Evolutionary conservation across 2,113 vertebrate genomes (phyloP).

Genomic region (Bos taurus): DNA sequence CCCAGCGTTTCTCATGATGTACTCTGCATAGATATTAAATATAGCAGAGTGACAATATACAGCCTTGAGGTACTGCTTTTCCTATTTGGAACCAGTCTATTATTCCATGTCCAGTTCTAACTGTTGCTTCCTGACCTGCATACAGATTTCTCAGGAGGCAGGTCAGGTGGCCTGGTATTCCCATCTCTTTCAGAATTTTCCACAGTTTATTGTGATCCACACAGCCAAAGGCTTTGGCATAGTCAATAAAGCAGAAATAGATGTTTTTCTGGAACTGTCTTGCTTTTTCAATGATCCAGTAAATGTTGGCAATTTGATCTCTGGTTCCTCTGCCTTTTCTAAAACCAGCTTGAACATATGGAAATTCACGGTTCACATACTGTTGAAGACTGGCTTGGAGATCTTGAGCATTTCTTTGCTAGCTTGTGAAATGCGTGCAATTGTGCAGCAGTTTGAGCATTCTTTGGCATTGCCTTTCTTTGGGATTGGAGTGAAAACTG

Average conservation of each 20-base stretch:
- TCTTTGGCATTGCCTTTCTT: neutral
- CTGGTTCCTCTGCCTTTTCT: neutral
- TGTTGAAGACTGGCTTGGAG: neutral
- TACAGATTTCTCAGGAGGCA: too few relatives aligned
- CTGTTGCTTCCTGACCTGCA: too few relatives aligned
- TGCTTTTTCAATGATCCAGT: neutral
- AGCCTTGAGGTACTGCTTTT: too few relatives aligned
- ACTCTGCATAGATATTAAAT: too few relatives aligned
- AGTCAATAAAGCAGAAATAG: neutral
- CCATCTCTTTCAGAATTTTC: too few relatives aligned
- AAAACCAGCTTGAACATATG: neutral
- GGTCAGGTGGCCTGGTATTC: too few relatives aligned
- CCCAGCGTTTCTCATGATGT: accelerated
- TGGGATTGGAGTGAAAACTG: neutral
- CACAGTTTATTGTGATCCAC: too few relatives aligned
- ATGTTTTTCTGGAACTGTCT: neutral
- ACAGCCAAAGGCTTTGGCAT: neutral
- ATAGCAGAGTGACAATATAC: too few relatives aligned
- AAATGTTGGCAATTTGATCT: neutral
- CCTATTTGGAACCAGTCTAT: too few relatives aligned
- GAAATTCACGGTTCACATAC: accelerated
- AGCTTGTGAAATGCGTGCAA: neutral
- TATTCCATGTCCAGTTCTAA: too few relatives aligned
- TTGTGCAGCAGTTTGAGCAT: neutral
- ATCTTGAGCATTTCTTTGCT: neutral